These are phyloP conservation scores for Nasonia giraulti DNA, from an alignment of 1,140 invertebrate genomes.

Conservation along the genomic window DNA sequence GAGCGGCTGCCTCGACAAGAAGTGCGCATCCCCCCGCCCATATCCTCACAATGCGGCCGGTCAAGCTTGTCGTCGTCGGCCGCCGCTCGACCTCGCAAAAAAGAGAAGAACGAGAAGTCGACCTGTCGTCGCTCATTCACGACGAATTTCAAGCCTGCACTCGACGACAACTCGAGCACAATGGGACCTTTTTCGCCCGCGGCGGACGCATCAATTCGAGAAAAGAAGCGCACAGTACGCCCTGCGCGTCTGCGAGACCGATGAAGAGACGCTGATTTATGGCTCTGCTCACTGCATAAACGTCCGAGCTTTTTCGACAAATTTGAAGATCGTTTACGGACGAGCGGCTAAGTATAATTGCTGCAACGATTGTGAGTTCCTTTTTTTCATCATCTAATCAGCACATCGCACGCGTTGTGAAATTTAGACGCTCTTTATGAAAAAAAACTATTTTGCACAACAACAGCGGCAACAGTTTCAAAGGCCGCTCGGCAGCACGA, in stretches of 20 bases:
- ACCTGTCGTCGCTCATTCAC: slow-evolving; percentile 38
- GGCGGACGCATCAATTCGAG: slow-evolving; percentile 32
- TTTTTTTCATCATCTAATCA: too few species aligned
- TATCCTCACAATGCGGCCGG: neutral
- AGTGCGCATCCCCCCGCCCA: too few species aligned
- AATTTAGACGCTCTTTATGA: too few species aligned
- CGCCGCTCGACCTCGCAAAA: neutral
- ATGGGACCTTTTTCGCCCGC: neutral
- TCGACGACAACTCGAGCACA: slow-evolving; percentile 36
- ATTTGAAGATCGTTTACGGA: neutral
- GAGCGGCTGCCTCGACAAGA: too few species aligned
- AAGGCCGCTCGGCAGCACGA: neutral
- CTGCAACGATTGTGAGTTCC: too few species aligned
- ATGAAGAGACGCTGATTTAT: neutral
- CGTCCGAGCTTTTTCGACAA: neutral
- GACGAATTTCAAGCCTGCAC: slow-evolving; percentile 32
- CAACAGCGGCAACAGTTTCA: neutral
- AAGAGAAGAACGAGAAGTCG: neutral
- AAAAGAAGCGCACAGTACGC: neutral
- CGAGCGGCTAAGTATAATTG: too few species aligned
- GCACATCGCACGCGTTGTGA: too few species aligned
- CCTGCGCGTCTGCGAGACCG: neutral
- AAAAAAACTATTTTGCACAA: neutral
- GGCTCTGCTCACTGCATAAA: neutral
- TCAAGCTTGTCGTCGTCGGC: neutral